Conservation (phyloP, 2,113 vertebrate species). For the Trichechus manatus region DNA sequence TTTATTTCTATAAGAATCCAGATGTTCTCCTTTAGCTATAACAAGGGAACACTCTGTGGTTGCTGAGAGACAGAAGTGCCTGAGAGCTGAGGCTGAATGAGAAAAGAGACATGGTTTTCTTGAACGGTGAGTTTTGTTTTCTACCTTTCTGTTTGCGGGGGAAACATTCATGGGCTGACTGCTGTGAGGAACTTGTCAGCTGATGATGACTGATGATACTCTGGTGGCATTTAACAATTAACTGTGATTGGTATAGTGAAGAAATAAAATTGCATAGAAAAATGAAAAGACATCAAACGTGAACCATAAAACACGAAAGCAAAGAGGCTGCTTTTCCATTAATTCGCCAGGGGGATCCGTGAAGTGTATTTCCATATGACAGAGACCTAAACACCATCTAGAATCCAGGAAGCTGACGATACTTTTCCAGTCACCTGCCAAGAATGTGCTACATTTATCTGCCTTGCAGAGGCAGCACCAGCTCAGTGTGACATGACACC, state of each 20-base stretch:
- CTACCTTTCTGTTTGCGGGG: neutral
- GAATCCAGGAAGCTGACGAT: neutral
- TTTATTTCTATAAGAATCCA: neutral
- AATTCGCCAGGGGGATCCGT: neutral
- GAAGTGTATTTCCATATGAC: neutral
- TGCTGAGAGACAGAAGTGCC: neutral
- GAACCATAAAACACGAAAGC: neutral
- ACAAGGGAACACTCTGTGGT: neutral
- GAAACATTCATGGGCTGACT: neutral
- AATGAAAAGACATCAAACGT: neutral
- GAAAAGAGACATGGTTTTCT: no score
- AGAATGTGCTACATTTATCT: fast-evolving
- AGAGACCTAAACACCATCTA: neutral
- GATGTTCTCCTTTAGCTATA: neutral
- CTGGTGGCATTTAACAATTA: neutral
- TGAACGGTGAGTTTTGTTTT: neutral
- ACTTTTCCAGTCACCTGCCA: neutral
- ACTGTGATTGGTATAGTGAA: neutral
- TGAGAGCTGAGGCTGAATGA: fast-evolving
- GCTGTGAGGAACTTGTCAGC: no score
- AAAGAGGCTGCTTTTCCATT: neutral
- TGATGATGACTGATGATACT: no score
- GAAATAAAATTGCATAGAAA: neutral
- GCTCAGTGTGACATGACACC: neutral
- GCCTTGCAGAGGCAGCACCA: neutral